Conservation (phyloP, 1,140 invertebrate genomes). For the Anthonomus grandis region DNA sequence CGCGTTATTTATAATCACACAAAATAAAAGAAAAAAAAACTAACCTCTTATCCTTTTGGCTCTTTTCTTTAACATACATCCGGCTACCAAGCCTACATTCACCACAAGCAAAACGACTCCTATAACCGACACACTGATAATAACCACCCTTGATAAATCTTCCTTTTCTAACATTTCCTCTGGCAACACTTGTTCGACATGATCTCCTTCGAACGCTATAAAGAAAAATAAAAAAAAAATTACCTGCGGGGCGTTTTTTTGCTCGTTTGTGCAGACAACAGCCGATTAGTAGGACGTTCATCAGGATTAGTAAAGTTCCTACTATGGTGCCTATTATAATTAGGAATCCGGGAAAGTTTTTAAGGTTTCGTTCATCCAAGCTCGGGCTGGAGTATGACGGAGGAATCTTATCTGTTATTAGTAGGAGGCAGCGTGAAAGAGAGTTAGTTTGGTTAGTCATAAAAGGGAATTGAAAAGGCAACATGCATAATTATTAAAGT, state of each 20-base stretch:
- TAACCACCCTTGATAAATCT: constrained; percentile 72
- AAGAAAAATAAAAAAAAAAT: constrained; percentile 52
- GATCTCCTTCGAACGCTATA: constrained; percentile 52
- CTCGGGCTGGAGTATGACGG: constrained; percentile 50
- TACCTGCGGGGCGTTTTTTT: constrained; percentile 68
- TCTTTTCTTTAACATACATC: constrained; percentile 75
- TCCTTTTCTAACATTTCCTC: constrained; percentile 63
- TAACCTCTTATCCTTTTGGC: constrained; percentile 64
- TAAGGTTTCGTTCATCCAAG: constrained; percentile 46
- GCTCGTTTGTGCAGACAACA: constrained; percentile 79
- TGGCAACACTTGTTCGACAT: constrained; percentile 55
- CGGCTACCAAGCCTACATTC: constrained; percentile 79
- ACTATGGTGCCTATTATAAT: constrained; percentile 71
- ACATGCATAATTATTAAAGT: too few relatives aligned
- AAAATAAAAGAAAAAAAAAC: constrained; percentile 27
- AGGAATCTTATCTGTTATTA: constrained; percentile 48
- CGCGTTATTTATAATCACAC: too few relatives aligned
- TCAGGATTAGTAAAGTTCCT: constrained; percentile 66
- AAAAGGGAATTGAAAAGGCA: too few relatives aligned
- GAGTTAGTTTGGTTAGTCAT: too few relatives aligned
- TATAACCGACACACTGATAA: constrained; percentile 76
- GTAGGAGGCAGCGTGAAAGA: constrained; percentile 28
- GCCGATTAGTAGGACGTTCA: constrained; percentile 83
- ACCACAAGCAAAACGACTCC: constrained; percentile 74
- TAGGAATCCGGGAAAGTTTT: constrained; percentile 60